These are phyloP conservation scores for Hexactinellida sp. DNA, from an alignment of 37 sponge, comb jelly and placozoan species.

Conservation along the genomic window DNA sequence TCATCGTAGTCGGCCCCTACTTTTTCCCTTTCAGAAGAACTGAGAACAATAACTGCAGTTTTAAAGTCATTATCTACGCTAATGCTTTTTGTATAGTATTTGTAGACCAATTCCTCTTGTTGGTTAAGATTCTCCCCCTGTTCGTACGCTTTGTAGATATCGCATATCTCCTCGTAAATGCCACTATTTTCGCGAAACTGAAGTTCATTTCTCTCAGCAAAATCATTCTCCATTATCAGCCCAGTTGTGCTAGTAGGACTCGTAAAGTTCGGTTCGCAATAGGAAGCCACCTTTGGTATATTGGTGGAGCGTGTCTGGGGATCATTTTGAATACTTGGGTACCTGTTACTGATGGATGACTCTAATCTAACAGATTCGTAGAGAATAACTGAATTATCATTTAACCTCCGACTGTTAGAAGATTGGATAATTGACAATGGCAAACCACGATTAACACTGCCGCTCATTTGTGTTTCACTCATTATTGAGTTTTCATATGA, in stretches of 20 bases:
- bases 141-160: neutral
- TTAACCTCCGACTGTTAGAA: neutral
- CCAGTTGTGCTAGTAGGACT: neutral
- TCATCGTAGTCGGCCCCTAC: neutral
- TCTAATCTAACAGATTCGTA: neutral
- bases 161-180: neutral
- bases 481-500: neutral
- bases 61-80: neutral
- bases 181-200: neutral
- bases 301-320: neutral
- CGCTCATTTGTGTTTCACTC: neutral
- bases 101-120: neutral
- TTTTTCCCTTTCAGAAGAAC: neutral
- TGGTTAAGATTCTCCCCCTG: neutral
- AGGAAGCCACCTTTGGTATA: neutral
- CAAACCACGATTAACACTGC: neutral
- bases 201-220: neutral
- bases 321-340: neutral
- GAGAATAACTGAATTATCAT: neutral
- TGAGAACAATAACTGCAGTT: constrained; percentile 1
- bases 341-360: neutral
- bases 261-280: neutral
- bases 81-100: neutral
- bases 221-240: neutral
- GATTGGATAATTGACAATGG: neutral